phyloP scores from a whole-genome alignment of 2,888 invertebrate species.

The Caenorhabditis zanzibari region DNA sequence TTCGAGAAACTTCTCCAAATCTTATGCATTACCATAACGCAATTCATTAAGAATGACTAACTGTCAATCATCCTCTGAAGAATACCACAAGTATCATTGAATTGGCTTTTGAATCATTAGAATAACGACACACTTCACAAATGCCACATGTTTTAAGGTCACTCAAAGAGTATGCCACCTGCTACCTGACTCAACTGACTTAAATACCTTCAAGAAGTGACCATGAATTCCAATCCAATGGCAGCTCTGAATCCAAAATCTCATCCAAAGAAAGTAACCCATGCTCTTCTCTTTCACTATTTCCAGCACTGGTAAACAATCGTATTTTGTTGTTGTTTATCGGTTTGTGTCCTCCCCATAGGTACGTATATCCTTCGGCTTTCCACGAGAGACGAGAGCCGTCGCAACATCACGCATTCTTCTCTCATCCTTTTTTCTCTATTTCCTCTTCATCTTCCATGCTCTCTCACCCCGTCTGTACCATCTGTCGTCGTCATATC shows the following conservation, averaged over 20 bases:
- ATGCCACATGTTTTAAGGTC: conserved; percentile 48
- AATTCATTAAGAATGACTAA: background rate
- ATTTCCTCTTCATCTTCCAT: conserved; percentile 1
- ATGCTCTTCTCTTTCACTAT: background rate
- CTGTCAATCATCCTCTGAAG: background rate
- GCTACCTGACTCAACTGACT: background rate
- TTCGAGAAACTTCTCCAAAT: no score
- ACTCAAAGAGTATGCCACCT: background rate
- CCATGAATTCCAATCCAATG: background rate
- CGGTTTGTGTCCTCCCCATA: conserved; percentile 33
- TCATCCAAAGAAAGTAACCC: background rate
- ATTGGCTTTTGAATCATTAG: background rate
- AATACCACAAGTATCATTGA: conserved; percentile 1
- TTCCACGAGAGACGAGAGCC: conserved; percentile 15
- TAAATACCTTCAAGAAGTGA: no score
- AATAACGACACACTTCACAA: conserved; percentile 33
- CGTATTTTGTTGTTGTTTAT: conserved; percentile 50
- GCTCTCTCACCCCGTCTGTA: conserved; percentile 28
- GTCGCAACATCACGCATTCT: conserved; percentile 49
- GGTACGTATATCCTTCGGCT: conserved; percentile 27
- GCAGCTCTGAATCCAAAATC: background rate
- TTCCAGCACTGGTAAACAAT: conserved; percentile 33
- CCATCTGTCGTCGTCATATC: conserved; percentile 51
- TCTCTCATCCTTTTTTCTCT: conserved; percentile 16
- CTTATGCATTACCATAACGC: background rate